Evolutionary conservation across 2,113 vertebrate genomes (phyloP).

Genomic region (Platichthys flesus): DNA sequence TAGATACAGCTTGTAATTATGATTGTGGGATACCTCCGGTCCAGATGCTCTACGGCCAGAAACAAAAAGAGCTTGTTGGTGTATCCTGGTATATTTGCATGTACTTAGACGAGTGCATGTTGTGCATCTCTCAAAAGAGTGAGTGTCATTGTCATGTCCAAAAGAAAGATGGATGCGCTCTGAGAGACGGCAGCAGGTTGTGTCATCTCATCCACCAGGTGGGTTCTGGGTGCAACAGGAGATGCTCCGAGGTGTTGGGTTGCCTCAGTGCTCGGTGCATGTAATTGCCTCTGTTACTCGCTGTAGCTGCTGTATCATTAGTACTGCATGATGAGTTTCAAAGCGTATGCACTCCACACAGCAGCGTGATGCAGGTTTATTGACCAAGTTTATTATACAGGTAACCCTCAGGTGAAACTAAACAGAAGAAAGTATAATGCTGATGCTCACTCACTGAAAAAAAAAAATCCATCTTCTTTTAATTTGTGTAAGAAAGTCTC

Average conservation of each 20-base stretch:
- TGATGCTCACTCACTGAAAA: not conserved
- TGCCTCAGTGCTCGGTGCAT: conserved; percentile 35
- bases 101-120: conserved; percentile 3
- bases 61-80: conserved; percentile 18
- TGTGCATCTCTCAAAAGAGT: not conserved
- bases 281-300: conserved; percentile 26
- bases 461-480: not conserved
- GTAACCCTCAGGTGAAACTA: not conserved
- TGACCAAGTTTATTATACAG: not conserved
- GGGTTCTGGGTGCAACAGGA: conserved; percentile 54
- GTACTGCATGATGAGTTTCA: not conserved
- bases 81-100: not conserved
- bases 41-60: conserved; percentile 17
- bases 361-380: not conserved
- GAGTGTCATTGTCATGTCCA: not conserved
- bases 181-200: conserved; percentile 8
- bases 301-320: conserved; percentile 21
- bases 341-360: not conserved
- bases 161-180: conserved; percentile 28
- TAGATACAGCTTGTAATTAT: conserved; percentile 34
- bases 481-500: not conserved
- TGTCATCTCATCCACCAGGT: conserved; percentile 52
- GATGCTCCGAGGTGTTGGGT: conserved; percentile 37
- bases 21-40: conserved; percentile 24
- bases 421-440: not conserved